phyloP scores from a whole-genome alignment of 2,113 vertebrate genomes.

The Rhadina sibilatrix region DNA sequence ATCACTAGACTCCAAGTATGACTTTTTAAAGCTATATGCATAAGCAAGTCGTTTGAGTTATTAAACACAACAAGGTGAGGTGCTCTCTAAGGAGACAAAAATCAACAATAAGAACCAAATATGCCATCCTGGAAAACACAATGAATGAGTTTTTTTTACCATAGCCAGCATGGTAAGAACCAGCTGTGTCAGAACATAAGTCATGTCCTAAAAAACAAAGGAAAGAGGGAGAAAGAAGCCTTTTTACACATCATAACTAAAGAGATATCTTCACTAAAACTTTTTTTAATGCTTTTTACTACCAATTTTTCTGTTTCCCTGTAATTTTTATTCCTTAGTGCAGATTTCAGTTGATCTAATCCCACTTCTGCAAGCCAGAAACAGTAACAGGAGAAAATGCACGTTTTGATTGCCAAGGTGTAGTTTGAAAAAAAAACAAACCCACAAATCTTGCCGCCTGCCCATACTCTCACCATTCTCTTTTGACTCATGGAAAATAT shows the following conservation, averaged over 20 bases:
- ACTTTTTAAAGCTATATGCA: slow-evolving; percentile 3
- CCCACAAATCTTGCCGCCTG: neutral
- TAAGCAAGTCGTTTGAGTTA: neutral
- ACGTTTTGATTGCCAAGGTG: neutral
- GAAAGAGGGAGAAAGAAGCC: neutral
- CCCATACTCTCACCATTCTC: neutral
- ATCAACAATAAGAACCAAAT: neutral
- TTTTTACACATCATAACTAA: neutral
- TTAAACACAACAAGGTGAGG: neutral
- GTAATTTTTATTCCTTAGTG: neutral
- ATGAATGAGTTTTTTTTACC: neutral
- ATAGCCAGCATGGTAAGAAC: neutral
- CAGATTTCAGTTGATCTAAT: neutral
- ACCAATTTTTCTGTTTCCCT: neutral
- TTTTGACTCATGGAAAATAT: neutral
- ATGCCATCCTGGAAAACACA: neutral
- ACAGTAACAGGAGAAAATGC: neutral
- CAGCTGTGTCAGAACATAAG: neutral
- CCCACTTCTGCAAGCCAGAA: neutral
- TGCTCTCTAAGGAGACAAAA: neutral
- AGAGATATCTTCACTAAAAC: neutral
- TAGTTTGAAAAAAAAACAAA: neutral
- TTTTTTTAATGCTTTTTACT: neutral
- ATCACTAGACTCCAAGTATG: neutral
- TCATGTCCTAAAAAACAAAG: neutral